Conservation (phyloP, 1,140 invertebrate genomes). For the Macrocentrus cingulum region DNA sequence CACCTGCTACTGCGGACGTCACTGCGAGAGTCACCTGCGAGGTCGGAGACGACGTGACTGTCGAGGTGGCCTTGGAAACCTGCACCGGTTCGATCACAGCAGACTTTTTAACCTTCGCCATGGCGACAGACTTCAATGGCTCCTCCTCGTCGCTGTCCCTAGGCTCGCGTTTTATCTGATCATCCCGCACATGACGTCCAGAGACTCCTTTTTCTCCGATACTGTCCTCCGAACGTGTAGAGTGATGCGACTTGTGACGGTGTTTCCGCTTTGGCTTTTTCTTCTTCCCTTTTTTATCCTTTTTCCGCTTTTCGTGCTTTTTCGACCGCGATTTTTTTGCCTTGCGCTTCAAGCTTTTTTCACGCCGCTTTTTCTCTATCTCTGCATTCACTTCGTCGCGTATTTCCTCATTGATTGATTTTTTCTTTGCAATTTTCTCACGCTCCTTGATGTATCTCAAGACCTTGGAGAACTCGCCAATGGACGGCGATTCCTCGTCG, state of each 20-base stretch:
- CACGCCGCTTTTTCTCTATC: constrained; percentile 47
- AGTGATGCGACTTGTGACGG: constrained; percentile 9
- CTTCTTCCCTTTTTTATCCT: constrained; percentile 35
- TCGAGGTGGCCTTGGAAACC: neutral
- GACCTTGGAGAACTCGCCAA: constrained; percentile 42
- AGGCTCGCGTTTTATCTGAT: constrained; percentile 52
- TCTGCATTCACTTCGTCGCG: constrained; percentile 53
- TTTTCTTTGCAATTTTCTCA: constrained; percentile 54
- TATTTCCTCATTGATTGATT: constrained; percentile 51
- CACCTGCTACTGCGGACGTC: too few relatives aligned
- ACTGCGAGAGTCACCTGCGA: too few relatives aligned
- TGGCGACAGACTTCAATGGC: neutral
- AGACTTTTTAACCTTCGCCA: too few relatives aligned
- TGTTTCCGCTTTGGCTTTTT: constrained; percentile 39
- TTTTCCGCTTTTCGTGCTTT: constrained; percentile 29
- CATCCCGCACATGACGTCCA: constrained; percentile 35
- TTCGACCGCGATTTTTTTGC: constrained; percentile 35
- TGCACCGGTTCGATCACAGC: too few relatives aligned
- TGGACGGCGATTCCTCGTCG: constrained; percentile 32
- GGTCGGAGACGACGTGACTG: neutral
- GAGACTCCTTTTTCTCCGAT: neutral
- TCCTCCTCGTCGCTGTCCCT: constrained; percentile 11
- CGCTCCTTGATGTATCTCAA: constrained; percentile 53
- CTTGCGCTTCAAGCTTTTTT: constrained; percentile 40
- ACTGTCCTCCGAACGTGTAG: neutral